Conservation (phyloP, 1,140 invertebrate species). For the Drosophila parvula region DNA sequence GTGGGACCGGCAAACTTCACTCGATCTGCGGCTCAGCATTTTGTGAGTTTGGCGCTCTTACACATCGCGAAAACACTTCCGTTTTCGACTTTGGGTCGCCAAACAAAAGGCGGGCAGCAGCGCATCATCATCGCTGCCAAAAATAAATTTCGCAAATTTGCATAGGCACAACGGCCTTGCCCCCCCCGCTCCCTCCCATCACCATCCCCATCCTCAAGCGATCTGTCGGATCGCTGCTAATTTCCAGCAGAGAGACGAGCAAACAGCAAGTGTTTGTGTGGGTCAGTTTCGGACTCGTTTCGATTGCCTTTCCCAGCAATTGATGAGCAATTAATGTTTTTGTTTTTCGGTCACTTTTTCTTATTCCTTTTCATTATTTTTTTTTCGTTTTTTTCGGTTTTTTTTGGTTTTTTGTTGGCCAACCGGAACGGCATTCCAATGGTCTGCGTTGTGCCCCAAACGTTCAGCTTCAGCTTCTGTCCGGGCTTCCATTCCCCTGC, state of each 20-base stretch:
- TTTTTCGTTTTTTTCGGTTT: neutral
- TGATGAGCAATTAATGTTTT: slow-evolving; percentile 66
- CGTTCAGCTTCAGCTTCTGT: slow-evolving; percentile 2
- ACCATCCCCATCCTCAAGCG: no score
- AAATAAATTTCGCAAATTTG: slow-evolving; percentile 56
- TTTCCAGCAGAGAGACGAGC: slow-evolving; percentile 15
- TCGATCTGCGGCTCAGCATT: slow-evolving; percentile 3
- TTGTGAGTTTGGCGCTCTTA: slow-evolving; percentile 46
- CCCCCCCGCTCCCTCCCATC: neutral
- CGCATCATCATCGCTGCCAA: slow-evolving; percentile 51
- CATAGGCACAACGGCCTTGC: slow-evolving; percentile 26
- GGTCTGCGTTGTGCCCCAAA: slow-evolving; percentile 25
- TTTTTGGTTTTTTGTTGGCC: neutral
- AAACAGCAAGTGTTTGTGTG: slow-evolving; percentile 64
- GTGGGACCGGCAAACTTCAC: slow-evolving; percentile 24
- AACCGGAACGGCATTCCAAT: slow-evolving; percentile 57
- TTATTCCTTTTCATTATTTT: slow-evolving; percentile 2
- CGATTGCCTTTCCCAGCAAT: slow-evolving; percentile 57
- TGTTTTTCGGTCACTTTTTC: slow-evolving; percentile 23
- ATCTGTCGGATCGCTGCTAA: slow-evolving; percentile 2
- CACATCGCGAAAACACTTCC: slow-evolving; percentile 77
- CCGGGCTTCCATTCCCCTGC: slow-evolving; percentile 4
- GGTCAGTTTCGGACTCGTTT: slow-evolving; percentile 56
- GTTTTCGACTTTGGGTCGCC: slow-evolving; percentile 50
- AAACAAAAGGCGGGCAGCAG: slow-evolving; percentile 15